These are phyloP conservation scores for Colius striatus DNA, from an alignment of 2,113 vertebrate genomes.

Conservation along the genomic window DNA sequence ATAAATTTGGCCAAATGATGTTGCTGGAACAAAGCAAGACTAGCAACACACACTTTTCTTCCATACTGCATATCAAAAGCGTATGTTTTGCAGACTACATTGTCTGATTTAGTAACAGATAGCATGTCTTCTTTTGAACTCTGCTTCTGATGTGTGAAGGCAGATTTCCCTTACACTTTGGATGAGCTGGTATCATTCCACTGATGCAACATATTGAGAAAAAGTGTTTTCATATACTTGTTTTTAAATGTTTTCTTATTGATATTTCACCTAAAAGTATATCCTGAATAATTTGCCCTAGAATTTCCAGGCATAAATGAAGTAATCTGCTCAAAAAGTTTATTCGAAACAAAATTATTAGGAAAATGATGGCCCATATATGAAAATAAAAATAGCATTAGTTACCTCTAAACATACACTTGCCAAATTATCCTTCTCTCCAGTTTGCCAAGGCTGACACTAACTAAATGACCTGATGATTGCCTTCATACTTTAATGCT, in stretches of 20 bases:
- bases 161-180: not conserved
- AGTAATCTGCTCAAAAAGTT: conserved; percentile 8
- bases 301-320: not conserved
- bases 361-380: not conserved
- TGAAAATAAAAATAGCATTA: not conserved
- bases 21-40: not conserved
- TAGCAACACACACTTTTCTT: not conserved
- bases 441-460: conserved; percentile 41
- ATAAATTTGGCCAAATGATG: not conserved
- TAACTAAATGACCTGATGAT: conserved; percentile 24
- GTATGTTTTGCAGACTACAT: not conserved
- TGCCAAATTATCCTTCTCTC: conserved; percentile 22
- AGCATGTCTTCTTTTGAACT: not conserved
- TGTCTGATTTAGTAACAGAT: not conserved
- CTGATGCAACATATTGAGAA: not conserved
- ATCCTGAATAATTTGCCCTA: not conserved
- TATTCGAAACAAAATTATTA: not conserved
- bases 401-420: not conserved
- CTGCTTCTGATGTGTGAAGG: not conserved
- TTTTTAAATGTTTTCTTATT: not conserved
- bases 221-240: not conserved
- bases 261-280: not conserved
- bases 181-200: not conserved
- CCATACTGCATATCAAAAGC: not conserved
- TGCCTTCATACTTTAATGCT: conserved; percentile 39